phyloP scores from a whole-genome alignment of 2,113 vertebrate species.

The Alectura lathami region DNA sequence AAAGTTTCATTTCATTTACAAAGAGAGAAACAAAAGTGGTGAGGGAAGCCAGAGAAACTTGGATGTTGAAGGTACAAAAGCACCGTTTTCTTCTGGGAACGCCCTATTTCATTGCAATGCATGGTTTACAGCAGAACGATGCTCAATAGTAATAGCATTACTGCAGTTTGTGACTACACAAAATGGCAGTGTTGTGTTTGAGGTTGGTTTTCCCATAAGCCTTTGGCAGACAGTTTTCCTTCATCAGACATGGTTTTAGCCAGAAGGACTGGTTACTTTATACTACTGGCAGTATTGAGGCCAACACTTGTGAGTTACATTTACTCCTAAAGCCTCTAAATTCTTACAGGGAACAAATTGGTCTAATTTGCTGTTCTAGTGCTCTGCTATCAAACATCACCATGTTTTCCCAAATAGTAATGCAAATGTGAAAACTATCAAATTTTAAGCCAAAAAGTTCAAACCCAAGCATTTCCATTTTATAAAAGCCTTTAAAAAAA shows the following conservation, averaged over 20 bases:
- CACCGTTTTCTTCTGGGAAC: not conserved
- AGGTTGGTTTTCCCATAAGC: not conserved
- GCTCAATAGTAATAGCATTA: not conserved
- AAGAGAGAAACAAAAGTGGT: not conserved
- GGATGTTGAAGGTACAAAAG: not conserved
- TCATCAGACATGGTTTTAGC: not conserved
- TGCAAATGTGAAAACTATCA: rapidly evolving
- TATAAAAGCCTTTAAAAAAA: not conserved
- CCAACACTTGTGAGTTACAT: not conserved
- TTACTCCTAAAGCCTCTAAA: not conserved
- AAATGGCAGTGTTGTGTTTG: not conserved
- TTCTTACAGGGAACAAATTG: not conserved
- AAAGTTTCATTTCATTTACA: not conserved
- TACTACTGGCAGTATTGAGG: not conserved
- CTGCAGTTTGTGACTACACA: not conserved
- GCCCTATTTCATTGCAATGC: not conserved
- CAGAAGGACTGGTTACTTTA: not conserved
- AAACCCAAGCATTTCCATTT: not conserved
- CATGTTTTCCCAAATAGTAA: not conserved
- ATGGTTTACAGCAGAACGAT: not conserved
- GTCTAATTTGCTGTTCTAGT: not conserved
- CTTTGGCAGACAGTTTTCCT: not conserved
- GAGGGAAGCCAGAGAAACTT: not conserved
- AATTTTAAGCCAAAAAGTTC: not conserved
- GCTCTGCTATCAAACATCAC: not conserved